These are phyloP conservation scores for Cyanocitta stelleri DNA, from an alignment of 2,113 vertebrate genomes.

Conservation along the genomic window DNA sequence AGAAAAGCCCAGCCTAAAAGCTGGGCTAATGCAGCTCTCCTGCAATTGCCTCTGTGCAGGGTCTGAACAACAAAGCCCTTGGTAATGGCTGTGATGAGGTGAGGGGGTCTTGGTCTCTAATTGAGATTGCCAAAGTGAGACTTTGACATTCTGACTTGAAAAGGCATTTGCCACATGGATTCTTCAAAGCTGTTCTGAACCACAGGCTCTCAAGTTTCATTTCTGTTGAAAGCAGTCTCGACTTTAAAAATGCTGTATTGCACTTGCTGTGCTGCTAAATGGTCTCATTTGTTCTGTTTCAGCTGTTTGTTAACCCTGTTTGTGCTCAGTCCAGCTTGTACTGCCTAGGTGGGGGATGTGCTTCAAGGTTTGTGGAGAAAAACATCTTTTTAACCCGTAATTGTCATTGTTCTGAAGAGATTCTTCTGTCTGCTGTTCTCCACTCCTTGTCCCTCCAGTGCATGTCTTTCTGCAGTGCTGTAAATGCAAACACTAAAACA, in stretches of 20 bases:
- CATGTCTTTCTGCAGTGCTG: background rate
- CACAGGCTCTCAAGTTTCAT: background rate
- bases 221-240: background rate
- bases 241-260: background rate
- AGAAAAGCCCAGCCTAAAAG: background rate
- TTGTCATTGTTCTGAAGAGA: background rate
- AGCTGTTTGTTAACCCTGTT: background rate
- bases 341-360: background rate
- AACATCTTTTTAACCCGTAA: accelerated
- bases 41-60: background rate
- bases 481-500: background rate
- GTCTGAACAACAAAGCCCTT: background rate
- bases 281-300: background rate
- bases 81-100: background rate
- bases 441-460: background rate
- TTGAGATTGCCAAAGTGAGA: background rate
- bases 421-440: background rate
- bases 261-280: background rate
- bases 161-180: background rate
- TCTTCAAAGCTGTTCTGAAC: background rate
- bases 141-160: background rate
- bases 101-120: background rate
- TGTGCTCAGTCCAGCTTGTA: background rate
- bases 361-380: background rate
- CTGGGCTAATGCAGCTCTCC: background rate